Evolutionary conservation across 2,797 vertebrate species (phyloP).

Genomic region (Moxostoma hubbsi): DNA sequence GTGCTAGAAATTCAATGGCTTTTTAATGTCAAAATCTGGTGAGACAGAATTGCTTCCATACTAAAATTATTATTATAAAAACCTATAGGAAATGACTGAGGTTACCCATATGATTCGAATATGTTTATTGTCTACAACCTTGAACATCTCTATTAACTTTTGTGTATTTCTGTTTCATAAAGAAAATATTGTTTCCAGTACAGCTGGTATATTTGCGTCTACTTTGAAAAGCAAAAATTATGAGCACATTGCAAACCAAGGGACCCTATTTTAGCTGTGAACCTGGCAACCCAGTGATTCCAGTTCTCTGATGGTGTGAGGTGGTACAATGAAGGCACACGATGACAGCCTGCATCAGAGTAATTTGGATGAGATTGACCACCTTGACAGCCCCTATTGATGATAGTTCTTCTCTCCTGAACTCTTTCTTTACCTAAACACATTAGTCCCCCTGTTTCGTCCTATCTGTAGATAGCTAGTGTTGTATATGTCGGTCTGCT

Average conservation of each 20-base stretch:
- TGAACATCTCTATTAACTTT: no score
- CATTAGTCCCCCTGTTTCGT: background rate
- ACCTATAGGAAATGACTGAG: no score
- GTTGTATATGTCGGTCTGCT: conserved; percentile 37
- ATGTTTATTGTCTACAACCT: no score
- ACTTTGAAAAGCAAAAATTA: background rate
- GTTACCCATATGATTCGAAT: no score
- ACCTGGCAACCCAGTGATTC: conserved; percentile 21
- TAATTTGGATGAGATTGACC: conserved; percentile 6
- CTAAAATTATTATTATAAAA: no score
- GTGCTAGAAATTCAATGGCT: no score
- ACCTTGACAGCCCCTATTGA: conserved; percentile 21
- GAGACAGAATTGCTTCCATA: no score
- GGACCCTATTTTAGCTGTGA: background rate
- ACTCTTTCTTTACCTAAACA: conserved; percentile 22
- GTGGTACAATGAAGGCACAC: conserved; percentile 38
- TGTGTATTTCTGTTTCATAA: background rate
- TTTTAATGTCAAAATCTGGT: no score
- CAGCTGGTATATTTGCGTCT: background rate
- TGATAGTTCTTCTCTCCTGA: conserved; percentile 10
- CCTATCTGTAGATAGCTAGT: background rate
- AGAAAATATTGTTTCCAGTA: no score
- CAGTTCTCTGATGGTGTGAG: conserved; percentile 51
- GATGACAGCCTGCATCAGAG: conserved; percentile 28
- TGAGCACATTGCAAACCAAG: background rate